phyloP scores from a whole-genome alignment of 1,140 invertebrate species.

The Tetraneura akinire region DNA sequence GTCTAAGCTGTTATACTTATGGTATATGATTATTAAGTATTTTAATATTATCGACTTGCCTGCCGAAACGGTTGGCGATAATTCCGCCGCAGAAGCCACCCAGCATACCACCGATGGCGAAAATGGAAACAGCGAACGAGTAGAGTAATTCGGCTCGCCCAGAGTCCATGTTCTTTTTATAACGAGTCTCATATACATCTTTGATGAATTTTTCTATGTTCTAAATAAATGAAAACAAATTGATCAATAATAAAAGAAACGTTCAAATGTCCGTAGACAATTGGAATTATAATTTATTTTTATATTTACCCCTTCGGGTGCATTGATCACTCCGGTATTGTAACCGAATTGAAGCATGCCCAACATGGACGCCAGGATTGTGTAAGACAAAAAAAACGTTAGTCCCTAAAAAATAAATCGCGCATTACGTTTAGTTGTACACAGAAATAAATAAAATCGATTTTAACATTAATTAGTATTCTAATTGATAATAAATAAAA shows the following conservation, averaged over 20 bases:
- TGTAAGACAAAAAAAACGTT: conserved; percentile 87
- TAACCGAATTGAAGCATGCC: conserved; percentile 99
- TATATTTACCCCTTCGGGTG: conserved; percentile 76
- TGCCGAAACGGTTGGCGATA: conserved; percentile 85
- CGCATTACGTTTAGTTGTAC: too few species aligned
- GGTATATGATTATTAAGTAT: not conserved
- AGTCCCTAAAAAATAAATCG: conserved; percentile 70
- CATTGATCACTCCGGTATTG: conserved; percentile 98
- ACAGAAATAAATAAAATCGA: too few species aligned
- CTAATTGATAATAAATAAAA: too few species aligned
- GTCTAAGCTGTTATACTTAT: too few species aligned
- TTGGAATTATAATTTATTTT: not conserved
- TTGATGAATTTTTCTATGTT: conserved; percentile 94
- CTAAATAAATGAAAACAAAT: conserved; percentile 58
- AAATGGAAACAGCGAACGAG: conserved; percentile 90
- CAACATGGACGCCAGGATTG: conserved; percentile 89
- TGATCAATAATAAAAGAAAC: not conserved
- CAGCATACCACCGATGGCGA: conserved; percentile 93
- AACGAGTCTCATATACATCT: conserved; percentile 78
- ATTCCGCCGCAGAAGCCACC: conserved; percentile 89
- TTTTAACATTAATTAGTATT: too few species aligned
- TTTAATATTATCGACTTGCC: conserved; percentile 62
- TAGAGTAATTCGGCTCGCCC: conserved; percentile 75
- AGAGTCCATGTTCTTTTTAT: conserved; percentile 71
- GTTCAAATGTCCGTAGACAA: too few species aligned